Percentiles rank a stretch among this genome's conserved stretches.
phyloP scores from a whole-genome alignment of 2,888 invertebrate species.

The Caenorhabditis sinica region DNA sequence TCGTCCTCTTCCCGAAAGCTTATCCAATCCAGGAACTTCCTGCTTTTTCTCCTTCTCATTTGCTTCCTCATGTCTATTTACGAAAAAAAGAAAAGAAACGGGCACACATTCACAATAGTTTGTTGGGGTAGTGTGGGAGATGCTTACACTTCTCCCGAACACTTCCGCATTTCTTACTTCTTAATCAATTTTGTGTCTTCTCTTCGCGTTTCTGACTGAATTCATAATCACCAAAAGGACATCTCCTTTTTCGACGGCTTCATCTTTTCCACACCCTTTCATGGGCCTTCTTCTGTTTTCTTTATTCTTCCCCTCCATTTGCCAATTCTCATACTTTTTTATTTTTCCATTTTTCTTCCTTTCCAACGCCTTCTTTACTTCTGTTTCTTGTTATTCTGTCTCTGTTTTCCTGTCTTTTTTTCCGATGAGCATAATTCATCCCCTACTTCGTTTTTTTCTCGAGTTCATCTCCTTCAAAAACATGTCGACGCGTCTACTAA shows the following conservation, averaged over 20 bases:
- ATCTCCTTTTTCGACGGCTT: constrained; percentile 29
- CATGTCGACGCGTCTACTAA: constrained; percentile 21
- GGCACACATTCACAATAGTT: constrained; percentile 24
- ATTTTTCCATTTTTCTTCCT: constrained; percentile 26
- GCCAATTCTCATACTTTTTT: constrained; percentile 45
- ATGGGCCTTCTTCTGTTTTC: background rate
- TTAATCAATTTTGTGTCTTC: background rate
- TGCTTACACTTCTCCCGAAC: constrained; percentile 27
- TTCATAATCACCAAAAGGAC: constrained; percentile 26
- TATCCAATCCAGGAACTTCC: constrained; percentile 40
- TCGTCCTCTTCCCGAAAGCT: background rate
- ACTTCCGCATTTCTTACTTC: constrained; percentile 19
- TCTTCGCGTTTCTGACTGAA: background rate
- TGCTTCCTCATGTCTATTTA: constrained; percentile 37
- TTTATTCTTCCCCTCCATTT: constrained; percentile 56
- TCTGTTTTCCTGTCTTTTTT: constrained; percentile 26
- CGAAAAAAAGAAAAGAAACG: constrained; percentile 9
- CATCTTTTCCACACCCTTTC: constrained; percentile 9
- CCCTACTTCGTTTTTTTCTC: constrained; percentile 1
- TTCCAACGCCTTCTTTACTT: constrained; percentile 16
- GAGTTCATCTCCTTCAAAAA: constrained; percentile 29
- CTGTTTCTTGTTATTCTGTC: constrained; percentile 37
- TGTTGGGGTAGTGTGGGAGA: background rate
- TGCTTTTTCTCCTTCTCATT: constrained; percentile 16
- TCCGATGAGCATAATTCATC: constrained; percentile 49